A percentile compares a stretch with the other conserved stretches of the same genome.
Conservation (phyloP, 2,797 vertebrate genomes). For the Neopelma chrysocephalum region DNA sequence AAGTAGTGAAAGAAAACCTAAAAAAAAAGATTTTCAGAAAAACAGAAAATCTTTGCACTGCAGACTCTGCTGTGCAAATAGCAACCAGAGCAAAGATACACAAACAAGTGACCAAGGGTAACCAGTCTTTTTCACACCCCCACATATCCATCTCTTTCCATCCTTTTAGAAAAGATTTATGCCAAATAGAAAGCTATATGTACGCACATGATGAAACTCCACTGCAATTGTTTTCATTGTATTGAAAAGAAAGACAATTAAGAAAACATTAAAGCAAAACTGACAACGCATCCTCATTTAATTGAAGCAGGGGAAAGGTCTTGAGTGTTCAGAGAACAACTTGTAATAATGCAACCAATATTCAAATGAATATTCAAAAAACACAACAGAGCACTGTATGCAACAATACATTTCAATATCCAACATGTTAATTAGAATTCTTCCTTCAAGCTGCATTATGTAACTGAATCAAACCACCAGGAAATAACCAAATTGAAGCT, state of each 20-base stretch:
- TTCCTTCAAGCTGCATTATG: background rate
- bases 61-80: background rate
- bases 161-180: background rate
- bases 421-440: background rate
- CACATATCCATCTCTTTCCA: background rate
- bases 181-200: background rate
- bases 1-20: background rate
- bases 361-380: background rate
- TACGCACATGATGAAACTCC: background rate
- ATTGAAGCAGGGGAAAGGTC: background rate
- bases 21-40: too few relatives aligned
- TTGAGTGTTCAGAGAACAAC: background rate
- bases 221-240: background rate
- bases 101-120: background rate
- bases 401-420: background rate
- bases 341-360: background rate
- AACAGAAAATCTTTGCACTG: background rate
- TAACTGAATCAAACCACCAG: background rate
- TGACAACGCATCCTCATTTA: background rate
- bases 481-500: background rate
- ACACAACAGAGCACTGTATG: background rate
- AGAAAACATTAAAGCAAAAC: background rate
- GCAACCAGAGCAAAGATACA: background rate
- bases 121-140: background rate
- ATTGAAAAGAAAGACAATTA: background rate